Base-by-base conservation (phyloP, 2,888 invertebrate genomes). In the Thereva unica region DNA sequence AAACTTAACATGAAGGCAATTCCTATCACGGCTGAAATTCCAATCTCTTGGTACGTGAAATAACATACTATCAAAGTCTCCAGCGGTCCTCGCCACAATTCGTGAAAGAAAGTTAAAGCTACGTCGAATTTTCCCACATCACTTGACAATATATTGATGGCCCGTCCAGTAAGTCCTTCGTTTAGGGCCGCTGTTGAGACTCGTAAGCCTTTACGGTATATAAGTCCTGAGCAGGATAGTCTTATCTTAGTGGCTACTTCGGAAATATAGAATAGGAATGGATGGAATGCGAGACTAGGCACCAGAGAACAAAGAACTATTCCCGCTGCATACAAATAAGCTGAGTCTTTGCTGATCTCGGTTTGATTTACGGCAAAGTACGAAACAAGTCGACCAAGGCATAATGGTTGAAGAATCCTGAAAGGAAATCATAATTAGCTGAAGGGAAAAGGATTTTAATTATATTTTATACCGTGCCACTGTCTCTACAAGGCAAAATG, bases 51-150 rank as follows among this genome's bases (percentile, higher is more conserved):
- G 74, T 83, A 86, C 73, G 87, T 81, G n/a, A 89, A 84, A 67
- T 79, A 83, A 1, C 81, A 79, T 47, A 81, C 76, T 2, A 81
- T 55, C 0, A 80, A 12, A 0, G 79, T 77, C 66, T 81, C 91
- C 12, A 93, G 76, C 0, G 95, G 93, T 0, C 93, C 95, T 69
- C 95, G 89, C 94, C 95, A 95, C 38, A 95, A 83, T 78, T 93
- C 96, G 80, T 97, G 96, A 5, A 95, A 82, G 78, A 96, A 92
- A 71, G 93, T 87, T 64, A 94, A 86, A 8, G 92, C 92, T 76
- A 94, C 87, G 78, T 98, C 97, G 79, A 97, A 95, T 63, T 92
- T 86, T 75, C 91, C 92, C 71, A 97, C 93, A 80, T 98, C 97
- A 77, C 97, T 98, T 1, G 97, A 95, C 67, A 98, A 83, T n/a